These are phyloP conservation scores for Pheosia tremula DNA, from an alignment of 2,888 invertebrate genomes.

Conservation along the genomic window DNA sequence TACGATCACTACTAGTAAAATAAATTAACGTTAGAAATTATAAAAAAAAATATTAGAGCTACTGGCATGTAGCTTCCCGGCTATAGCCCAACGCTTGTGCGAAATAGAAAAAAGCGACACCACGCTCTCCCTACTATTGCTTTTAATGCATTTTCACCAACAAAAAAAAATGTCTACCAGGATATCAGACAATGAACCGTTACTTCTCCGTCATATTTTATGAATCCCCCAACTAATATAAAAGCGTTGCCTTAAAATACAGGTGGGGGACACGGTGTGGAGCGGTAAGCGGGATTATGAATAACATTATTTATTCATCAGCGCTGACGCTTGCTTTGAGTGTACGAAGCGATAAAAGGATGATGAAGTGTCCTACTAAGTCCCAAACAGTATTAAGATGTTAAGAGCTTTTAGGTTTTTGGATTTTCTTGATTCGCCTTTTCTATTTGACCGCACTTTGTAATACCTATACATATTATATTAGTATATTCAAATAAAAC, in stretches of 20 bases:
- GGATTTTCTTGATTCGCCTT: neutral
- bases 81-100: too few species aligned
- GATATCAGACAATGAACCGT: neutral
- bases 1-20: too few species aligned
- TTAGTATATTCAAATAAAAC: too few species aligned
- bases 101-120: too few species aligned
- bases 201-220: constrained; percentile 33
- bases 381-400: neutral
- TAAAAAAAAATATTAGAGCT: too few species aligned
- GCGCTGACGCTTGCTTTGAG: neutral
- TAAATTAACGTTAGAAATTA: too few species aligned
- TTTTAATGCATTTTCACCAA: too few species aligned
- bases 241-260: constrained; percentile 16
- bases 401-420: neutral
- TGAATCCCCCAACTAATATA: constrained; percentile 36
- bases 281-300: neutral
- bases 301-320: constrained; percentile 1
- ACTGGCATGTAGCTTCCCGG: too few species aligned
- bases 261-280: neutral
- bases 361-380: neutral
- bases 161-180: too few species aligned
- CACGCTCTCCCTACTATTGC: too few species aligned
- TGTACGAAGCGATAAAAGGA: neutral
- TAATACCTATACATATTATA: too few species aligned
- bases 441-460: too few species aligned